phyloP scores from a whole-genome alignment of 2,113 vertebrate genomes.

The Platysteira castanea region DNA sequence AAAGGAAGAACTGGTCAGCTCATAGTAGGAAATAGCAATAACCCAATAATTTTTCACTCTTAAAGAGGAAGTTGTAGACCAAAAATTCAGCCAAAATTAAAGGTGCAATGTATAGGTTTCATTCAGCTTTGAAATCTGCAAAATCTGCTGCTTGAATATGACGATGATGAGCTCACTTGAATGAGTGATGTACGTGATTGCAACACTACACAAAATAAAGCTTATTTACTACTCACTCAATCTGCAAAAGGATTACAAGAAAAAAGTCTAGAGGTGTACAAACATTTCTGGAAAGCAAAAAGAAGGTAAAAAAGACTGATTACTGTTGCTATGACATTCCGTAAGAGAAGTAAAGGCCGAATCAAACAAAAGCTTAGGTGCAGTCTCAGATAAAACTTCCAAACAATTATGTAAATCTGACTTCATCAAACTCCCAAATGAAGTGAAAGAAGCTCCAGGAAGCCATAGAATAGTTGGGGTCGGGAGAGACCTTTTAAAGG shows the following conservation, averaged over 20 bases:
- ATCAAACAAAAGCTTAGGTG: neutral
- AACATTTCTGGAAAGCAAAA: neutral
- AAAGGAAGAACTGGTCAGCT: neutral
- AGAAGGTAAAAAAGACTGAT: neutral
- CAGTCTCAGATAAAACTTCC: neutral
- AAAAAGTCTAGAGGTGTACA: neutral
- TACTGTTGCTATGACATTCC: neutral
- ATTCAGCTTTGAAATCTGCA: neutral
- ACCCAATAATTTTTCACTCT: neutral
- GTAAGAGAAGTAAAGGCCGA: neutral
- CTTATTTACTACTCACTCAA: neutral
- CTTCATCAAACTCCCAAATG: neutral
- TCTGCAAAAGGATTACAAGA: neutral
- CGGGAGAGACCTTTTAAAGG: neutral
- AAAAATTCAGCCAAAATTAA: neutral
- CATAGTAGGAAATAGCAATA: neutral
- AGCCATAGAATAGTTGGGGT: neutral
- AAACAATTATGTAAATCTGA: neutral
- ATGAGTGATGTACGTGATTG: neutral
- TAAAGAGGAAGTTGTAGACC: neutral
- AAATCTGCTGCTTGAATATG: neutral
- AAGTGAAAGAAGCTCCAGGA: neutral
- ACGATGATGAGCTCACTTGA: neutral
- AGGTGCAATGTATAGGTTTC: neutral
- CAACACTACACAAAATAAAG: neutral